Conservation (phyloP, 2,797 vertebrate genomes). For the Cyclopterus lumpus region DNA sequence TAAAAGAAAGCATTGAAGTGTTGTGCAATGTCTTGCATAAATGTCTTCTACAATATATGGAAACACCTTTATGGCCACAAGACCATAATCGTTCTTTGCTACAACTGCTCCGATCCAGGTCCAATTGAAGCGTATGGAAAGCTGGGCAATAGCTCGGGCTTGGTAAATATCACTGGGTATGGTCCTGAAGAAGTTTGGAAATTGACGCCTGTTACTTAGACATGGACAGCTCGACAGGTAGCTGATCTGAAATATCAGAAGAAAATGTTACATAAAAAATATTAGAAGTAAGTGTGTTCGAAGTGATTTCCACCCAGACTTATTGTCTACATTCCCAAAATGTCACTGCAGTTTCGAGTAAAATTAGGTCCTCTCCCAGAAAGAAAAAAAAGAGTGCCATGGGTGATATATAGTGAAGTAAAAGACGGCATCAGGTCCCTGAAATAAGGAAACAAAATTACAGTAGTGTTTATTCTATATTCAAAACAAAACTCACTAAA, state of each 20-base stretch:
- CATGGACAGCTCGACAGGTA: constrained; percentile 78
- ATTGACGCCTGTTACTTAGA: constrained; percentile 66
- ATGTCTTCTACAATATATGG: not conserved
- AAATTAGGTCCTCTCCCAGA: not conserved
- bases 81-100: constrained; percentile 80
- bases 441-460: not conserved
- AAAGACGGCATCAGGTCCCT: not conserved
- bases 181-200: constrained; percentile 78
- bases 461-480: not conserved
- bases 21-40: not conserved
- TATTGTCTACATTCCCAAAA: not conserved
- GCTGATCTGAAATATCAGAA: constrained; percentile 74
- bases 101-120: constrained; percentile 81
- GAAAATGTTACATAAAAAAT: not conserved
- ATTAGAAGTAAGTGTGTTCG: not conserved
- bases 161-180: constrained; percentile 83
- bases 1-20: not conserved
- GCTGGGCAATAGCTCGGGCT: constrained; percentile 75
- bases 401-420: not conserved
- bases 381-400: not conserved
- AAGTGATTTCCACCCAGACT: not conserved
- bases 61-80: constrained; percentile 71
- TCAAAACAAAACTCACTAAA: constrained; percentile 71
- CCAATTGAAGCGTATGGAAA: constrained; percentile 80
- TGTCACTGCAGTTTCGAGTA: no score